These are phyloP conservation scores for Drosophila virilis DNA, from an alignment of 1,140 invertebrate genomes.

Conservation along the genomic window DNA sequence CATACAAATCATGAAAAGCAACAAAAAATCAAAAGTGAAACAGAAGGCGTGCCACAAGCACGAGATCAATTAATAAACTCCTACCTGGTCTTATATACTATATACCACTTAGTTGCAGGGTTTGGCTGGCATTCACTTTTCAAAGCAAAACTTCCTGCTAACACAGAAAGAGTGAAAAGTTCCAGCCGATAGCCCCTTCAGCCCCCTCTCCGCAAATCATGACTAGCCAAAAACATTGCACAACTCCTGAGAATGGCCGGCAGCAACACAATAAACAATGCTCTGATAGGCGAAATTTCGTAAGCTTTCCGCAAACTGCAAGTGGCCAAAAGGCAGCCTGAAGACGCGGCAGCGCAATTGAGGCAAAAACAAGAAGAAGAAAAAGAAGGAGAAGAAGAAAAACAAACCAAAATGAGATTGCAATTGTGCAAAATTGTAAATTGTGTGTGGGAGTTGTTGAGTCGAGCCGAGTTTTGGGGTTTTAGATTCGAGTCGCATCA, in stretches of 20 bases:
- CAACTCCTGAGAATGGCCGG: conserved; percentile 53
- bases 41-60: conserved; percentile 53
- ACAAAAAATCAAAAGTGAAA: conserved; percentile 41
- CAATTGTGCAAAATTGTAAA: conserved; percentile 53
- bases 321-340: conserved; percentile 48
- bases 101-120: neutral
- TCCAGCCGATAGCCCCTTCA: conserved; percentile 12
- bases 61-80: conserved; percentile 52
- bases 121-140: conserved; percentile 45
- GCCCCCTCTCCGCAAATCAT: conserved; percentile 1
- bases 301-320: conserved; percentile 51
- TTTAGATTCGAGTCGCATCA: conserved; percentile 23
- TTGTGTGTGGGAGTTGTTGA: conserved; percentile 42
- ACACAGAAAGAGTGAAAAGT: conserved; percentile 26
- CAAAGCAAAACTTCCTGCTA: conserved; percentile 34
- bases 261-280: conserved; percentile 46
- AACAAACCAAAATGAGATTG: conserved; percentile 43
- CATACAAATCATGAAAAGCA: conserved; percentile 20
- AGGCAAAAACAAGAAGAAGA: conserved; percentile 9
- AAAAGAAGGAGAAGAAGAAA: neutral
- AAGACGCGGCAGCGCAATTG: conserved; percentile 49
- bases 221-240: conserved; percentile 29
- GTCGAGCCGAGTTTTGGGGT: conserved; percentile 10
- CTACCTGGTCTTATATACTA: conserved; percentile 17
- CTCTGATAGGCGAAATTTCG: conserved; percentile 40